These are phyloP conservation scores for Sweltsa coloradensis DNA, from an alignment of 1,140 invertebrate genomes.

Conservation along the genomic window DNA sequence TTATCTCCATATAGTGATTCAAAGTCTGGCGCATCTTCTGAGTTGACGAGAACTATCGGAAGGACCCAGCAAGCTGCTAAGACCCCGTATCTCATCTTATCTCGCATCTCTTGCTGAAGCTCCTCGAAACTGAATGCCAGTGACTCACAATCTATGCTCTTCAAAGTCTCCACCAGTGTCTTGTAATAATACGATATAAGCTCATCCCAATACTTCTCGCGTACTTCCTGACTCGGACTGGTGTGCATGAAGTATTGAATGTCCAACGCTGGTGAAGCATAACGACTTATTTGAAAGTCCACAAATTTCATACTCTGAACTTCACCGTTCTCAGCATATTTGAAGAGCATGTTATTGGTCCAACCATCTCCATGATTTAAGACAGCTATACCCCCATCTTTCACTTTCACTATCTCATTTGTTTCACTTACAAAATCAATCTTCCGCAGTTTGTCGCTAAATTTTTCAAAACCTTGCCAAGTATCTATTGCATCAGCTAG, in stretches of 20 bases:
- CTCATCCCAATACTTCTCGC: slow-evolving; percentile 24
- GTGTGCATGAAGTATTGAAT: slow-evolving; percentile 43
- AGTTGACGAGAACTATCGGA: slow-evolving; percentile 1
- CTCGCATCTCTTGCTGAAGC: slow-evolving; percentile 7
- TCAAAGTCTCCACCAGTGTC: slow-evolving; percentile 26
- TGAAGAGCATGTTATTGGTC: slow-evolving; percentile 18
- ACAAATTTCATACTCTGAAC: slow-evolving; percentile 19
- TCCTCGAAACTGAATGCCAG: neutral
- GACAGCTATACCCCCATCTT: neutral
- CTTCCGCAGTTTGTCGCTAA: neutral
- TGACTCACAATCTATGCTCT: slow-evolving; percentile 17
- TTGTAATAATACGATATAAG: slow-evolving; percentile 32
- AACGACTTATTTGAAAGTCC: slow-evolving; percentile 46
- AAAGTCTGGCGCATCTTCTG: neutral
- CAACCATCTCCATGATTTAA: slow-evolving; percentile 18
- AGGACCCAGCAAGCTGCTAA: neutral
- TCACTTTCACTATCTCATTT: neutral
- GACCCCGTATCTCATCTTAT: slow-evolving; percentile 6
- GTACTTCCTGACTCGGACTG: slow-evolving; percentile 29
- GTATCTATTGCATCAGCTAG: neutral
- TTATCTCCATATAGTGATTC: neutral
- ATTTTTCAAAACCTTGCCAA: neutral
- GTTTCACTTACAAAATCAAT: neutral
- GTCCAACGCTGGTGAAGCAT: slow-evolving; percentile 37
- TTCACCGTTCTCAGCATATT: slow-evolving; percentile 7